A percentile compares a stretch with the other conserved stretches of the same genome.
phyloP scores from a whole-genome alignment of 2,797 vertebrate genomes.

The Tamandua tetradactyla region DNA sequence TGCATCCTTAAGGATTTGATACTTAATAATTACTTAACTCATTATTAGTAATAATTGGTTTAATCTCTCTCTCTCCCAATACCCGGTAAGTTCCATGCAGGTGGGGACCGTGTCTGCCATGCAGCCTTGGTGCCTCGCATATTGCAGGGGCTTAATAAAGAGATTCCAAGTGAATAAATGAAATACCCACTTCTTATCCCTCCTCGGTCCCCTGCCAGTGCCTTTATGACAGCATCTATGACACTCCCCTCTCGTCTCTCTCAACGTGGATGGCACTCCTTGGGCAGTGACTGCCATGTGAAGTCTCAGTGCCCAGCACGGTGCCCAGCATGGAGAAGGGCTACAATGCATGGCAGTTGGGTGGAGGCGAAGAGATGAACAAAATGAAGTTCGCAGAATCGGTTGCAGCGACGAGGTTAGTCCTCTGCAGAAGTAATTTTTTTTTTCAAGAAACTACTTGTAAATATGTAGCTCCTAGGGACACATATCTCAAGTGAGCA shows the following conservation, averaged over 20 bases:
- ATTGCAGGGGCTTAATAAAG: neutral
- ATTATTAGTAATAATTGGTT: too few species aligned
- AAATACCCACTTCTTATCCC: neutral
- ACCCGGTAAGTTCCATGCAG: neutral
- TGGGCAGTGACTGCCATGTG: neutral
- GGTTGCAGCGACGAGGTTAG: too few species aligned
- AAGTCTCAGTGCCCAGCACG: too few species aligned
- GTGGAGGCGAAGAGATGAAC: neutral
- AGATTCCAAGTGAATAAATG: neutral
- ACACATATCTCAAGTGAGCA: neutral
- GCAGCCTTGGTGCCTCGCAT: neutral
- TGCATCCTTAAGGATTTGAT: neutral
- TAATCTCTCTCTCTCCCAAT: neutral
- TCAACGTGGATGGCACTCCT: too few species aligned
- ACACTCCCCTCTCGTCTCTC: too few species aligned
- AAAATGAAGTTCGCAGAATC: neutral
- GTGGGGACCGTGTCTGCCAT: neutral
- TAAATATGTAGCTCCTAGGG: neutral
- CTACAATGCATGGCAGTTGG: neutral
- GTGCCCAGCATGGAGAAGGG: neutral
- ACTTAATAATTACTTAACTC: neutral
- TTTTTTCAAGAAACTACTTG: neutral
- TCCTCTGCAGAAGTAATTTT: neutral
- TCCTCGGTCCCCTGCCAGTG: neutral
- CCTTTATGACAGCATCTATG: neutral